Evolutionary conservation across 1,140 invertebrate genomes (phyloP), one percentile per base, ranked within the genome.

Genomic region (Copidosoma floridanum): DNA sequence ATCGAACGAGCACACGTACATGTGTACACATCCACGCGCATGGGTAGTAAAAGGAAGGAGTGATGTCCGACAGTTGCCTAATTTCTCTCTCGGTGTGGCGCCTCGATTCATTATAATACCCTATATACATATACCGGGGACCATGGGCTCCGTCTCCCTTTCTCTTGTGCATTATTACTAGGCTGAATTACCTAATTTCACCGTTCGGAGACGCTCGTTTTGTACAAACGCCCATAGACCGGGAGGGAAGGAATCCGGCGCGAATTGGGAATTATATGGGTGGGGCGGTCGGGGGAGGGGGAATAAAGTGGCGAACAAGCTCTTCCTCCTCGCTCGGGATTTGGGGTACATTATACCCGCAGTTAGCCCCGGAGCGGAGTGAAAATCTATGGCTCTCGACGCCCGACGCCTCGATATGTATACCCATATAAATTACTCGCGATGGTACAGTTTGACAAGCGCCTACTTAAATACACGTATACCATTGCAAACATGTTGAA

Each of bases 161-260:
- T 18, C 46, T 27, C 46, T 12, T 27, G 8, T 71, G 73, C 74
- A 75, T 78, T 78, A 80, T 78, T 80, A 78, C 71, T 76, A 77
- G 69, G 70, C 74, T 71, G 75, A 80, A 80, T 79, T 77, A 75
- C 76, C 77, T 78, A 78, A 79, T 80, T 80, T 76, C 70, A 74
- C 70, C 73, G 72, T 70, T 76, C 74, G 75, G 77, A n/a, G n/a
- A n/a, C n/a, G n/a, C 78, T 77, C 71, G 72, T 76, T 77, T 75
- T 76, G 50, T 43, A 46, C 57, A 57, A 12, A 29, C 48, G n/a
- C 48, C 16, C 55, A 18, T n/a, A 14, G 26, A 16, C 7, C 10
- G 37, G 5, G 12, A 18, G 40, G 1, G 14, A n/a, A 46, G n/a
- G 52, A 50, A 26, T 44, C 12, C 18, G 16, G 37, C 18, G 26